Conservation (phyloP, 2,888 invertebrate species). For the Limenitis camilla region DNA sequence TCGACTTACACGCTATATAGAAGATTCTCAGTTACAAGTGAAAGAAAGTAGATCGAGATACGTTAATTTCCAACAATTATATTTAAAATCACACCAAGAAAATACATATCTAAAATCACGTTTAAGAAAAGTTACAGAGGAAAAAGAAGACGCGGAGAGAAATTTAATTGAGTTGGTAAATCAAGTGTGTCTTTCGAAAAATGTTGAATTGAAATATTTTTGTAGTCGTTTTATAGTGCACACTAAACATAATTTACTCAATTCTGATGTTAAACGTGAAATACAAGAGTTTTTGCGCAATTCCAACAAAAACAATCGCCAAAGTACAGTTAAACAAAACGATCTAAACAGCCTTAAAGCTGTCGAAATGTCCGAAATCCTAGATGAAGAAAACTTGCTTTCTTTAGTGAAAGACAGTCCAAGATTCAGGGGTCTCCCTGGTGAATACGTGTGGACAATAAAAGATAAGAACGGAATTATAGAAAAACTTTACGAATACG, state of each 20-base stretch:
- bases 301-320: not conserved
- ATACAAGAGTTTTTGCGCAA: constrained; percentile 45
- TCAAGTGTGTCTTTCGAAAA: constrained; percentile 49
- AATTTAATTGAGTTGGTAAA: constrained; percentile 48
- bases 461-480: constrained; percentile 62
- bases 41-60: constrained; percentile 49
- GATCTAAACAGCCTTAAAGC: not conserved
- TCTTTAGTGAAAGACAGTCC: constrained; percentile 38
- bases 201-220: constrained; percentile 46
- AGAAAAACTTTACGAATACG: constrained; percentile 59
- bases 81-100: constrained; percentile 53
- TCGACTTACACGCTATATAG: constrained; percentile 42
- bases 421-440: constrained; percentile 51
- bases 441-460: constrained; percentile 58
- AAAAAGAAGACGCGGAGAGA: constrained; percentile 48
- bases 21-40: constrained; percentile 45
- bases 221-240: constrained; percentile 53
- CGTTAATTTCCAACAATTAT: constrained; percentile 53
- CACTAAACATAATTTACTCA: constrained; percentile 46
- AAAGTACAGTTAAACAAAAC: not conserved
- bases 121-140: constrained; percentile 41
- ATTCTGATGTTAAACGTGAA: constrained; percentile 45
- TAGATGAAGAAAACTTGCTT: constrained; percentile 30
- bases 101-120: constrained; percentile 50
- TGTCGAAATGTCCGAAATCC: constrained; percentile 28